A percentile compares a stretch with the other conserved stretches of the same genome.
These are phyloP conservation scores for Arrhopalites spinosus DNA, from an alignment of 2,888 invertebrate genomes.

Conservation along the genomic window DNA sequence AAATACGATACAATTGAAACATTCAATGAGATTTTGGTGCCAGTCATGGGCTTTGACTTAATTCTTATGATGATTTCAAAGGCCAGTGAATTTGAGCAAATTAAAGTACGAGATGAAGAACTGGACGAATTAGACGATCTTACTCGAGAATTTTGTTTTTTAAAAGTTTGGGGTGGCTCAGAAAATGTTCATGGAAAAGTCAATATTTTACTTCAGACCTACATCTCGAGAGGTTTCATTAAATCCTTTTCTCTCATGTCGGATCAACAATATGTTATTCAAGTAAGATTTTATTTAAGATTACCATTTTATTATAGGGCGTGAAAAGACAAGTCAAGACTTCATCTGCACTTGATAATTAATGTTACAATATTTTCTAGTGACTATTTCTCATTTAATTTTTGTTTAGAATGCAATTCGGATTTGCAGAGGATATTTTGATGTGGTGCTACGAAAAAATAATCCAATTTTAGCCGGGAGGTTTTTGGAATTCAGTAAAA, in stretches of 20 bases:
- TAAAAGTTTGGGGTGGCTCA: conserved; percentile 78
- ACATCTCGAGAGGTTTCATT: conserved; percentile 79
- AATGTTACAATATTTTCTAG: too few species aligned
- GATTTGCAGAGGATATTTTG: too few species aligned
- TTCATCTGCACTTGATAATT: too few species aligned
- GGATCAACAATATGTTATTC: conserved; percentile 85
- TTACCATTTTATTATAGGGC: too few species aligned
- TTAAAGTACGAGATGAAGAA: conserved; percentile 96
- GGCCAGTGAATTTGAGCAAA: conserved; percentile 92
- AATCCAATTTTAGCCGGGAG: too few species aligned
- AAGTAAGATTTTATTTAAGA: conserved; percentile 65
- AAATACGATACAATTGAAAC: conserved; percentile 93
- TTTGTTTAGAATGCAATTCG: too few species aligned
- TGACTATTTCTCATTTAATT: too few species aligned
- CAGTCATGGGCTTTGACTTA: conserved; percentile 82
- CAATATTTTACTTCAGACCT: conserved; percentile 90
- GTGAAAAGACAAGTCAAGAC: too few species aligned
- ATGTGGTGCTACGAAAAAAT: too few species aligned
- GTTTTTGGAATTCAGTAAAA: too few species aligned
- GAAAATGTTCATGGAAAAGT: conserved; percentile 94
- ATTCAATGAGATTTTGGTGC: conserved; percentile 81
- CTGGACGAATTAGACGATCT: conserved; percentile 84
- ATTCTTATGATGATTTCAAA: conserved; percentile 88
- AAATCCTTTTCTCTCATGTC: conserved; percentile 85
- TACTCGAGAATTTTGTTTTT: conserved; percentile 73